These are phyloP conservation scores for Podarcis cretensis DNA, from an alignment of 2,113 vertebrate genomes.

Conservation along the genomic window DNA sequence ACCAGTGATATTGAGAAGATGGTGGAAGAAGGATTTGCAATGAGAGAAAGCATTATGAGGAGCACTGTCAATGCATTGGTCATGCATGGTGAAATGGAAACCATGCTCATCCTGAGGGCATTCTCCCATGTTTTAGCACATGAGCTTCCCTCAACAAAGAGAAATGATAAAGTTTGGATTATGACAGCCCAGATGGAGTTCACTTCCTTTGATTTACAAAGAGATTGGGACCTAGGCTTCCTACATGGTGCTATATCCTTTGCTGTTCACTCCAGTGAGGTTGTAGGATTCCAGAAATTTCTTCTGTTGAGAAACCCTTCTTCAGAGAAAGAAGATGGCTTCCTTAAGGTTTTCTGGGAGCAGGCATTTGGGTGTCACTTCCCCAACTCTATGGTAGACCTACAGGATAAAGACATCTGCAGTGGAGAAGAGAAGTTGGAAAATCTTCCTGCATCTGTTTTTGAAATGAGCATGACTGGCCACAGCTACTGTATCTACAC, in stretches of 20 bases:
- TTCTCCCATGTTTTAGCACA: neutral
- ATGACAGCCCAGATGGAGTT: neutral
- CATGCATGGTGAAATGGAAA: neutral
- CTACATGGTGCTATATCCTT: conserved; percentile 9
- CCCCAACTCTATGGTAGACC: neutral
- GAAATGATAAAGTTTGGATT: neutral
- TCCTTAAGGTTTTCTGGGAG: neutral
- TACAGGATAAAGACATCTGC: neutral
- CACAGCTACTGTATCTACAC: neutral
- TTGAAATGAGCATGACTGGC: neutral
- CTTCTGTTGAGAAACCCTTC: neutral
- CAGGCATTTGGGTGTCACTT: neutral
- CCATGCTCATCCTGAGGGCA: neutral
- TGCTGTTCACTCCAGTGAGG: neutral
- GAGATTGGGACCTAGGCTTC: accelerated
- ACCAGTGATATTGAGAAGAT: too few species aligned
- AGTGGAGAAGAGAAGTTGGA: neutral
- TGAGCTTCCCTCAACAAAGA: neutral
- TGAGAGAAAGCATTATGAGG: neutral
- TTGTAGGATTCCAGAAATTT: conserved; percentile 14
- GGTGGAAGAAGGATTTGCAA: neutral
- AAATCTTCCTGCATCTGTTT: neutral
- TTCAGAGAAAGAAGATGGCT: neutral
- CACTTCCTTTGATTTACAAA: neutral
- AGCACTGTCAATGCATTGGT: neutral